Percentiles rank a stretch among this genome's conserved stretches.
phyloP scores from a whole-genome alignment of 2,888 invertebrate genomes.

The Dasysyrphus tricinctus region DNA sequence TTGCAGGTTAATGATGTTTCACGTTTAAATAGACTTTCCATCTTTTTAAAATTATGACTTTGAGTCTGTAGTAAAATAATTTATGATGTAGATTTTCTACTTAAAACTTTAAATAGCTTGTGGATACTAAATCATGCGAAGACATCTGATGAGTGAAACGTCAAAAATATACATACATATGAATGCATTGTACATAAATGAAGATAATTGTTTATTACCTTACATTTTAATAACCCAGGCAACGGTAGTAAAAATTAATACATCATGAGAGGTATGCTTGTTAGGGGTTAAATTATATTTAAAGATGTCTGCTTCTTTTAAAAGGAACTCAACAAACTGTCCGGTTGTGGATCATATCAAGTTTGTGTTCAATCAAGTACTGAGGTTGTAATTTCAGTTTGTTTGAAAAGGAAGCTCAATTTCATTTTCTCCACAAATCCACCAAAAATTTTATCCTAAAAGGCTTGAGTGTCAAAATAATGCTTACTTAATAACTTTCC shows the following conservation, averaged over 20 bases:
- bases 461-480: too few species aligned
- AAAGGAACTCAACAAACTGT: not conserved
- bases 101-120: not conserved
- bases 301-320: not conserved
- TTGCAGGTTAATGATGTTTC: slow-evolving; percentile 17
- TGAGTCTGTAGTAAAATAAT: slow-evolving; percentile 14
- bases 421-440: too few species aligned
- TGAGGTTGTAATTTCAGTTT: too few species aligned
- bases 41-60: slow-evolving; percentile 1
- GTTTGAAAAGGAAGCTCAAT: too few species aligned
- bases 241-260: not conserved
- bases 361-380: too few species aligned
- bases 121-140: not conserved
- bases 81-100: slow-evolving; percentile 30
- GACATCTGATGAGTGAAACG: slow-evolving; percentile 7
- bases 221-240: not conserved
- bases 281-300: not conserved
- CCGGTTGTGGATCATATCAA: too few species aligned
- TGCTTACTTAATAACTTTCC: too few species aligned
- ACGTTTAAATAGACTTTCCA: slow-evolving; percentile 15
- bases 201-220: not conserved
- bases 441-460: too few species aligned
- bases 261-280: not conserved
- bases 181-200: not conserved
- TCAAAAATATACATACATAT: not conserved